Evolutionary conservation across 1,140 invertebrate species (phyloP).

Genomic region (Zaprionus gabonicus): DNA sequence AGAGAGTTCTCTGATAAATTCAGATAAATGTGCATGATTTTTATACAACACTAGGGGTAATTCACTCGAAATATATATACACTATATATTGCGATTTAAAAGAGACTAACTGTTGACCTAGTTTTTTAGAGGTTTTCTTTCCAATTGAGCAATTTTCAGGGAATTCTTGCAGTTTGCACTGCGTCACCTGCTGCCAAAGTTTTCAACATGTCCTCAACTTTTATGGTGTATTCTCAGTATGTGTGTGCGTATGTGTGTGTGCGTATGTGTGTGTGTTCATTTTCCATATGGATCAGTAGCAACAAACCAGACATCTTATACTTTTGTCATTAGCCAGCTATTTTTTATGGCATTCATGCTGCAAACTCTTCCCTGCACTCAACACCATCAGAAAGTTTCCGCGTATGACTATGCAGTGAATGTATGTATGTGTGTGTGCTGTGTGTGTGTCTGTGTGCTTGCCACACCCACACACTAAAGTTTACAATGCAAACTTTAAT

Average conservation of each 20-base stretch:
- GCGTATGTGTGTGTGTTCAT: conserved; percentile 15
- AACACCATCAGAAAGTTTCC: conserved; percentile 29
- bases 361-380: conserved; percentile 1
- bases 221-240: conserved; percentile 12
- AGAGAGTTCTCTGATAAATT: background rate
- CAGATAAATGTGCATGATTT: conserved; percentile 12
- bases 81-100: background rate
- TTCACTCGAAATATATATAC: background rate
- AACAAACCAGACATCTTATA: conserved; percentile 61
- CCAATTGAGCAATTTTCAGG: background rate
- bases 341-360: conserved; percentile 48
- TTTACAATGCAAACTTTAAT: conserved; percentile 69
- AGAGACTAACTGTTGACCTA: conserved; percentile 1
- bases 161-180: background rate
- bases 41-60: conserved; percentile 5
- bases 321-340: conserved; percentile 65
- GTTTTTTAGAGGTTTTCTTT: conserved; percentile 2
- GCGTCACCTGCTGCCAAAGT: conserved; percentile 50
- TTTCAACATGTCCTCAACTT: conserved; percentile 45
- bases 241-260: conserved; percentile 17
- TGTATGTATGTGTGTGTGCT: conserved; percentile 9
- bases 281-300: conserved; percentile 65
- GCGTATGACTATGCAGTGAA: background rate
- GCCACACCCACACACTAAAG: conserved; percentile 32
- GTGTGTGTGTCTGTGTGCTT: conserved; percentile 9